Evolutionary conservation across 1,140 invertebrate species (phyloP).

Genomic region (Drosophila bocki): DNA sequence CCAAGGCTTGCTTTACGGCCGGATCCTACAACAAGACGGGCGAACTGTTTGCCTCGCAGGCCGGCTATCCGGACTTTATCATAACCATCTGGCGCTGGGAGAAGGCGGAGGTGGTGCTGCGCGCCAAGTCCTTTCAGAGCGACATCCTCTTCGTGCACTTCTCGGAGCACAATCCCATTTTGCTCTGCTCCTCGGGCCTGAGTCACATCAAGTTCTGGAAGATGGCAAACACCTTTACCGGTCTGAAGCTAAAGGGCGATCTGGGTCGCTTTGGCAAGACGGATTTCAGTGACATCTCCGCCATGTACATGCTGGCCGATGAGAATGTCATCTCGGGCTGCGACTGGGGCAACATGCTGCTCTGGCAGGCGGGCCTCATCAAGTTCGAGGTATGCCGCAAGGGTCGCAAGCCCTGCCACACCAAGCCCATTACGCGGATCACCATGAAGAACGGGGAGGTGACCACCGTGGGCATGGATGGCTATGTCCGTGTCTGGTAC

Average conservation of each 20-base stretch:
- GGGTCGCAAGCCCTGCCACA: conserved; percentile 90
- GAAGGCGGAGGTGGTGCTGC: conserved; percentile 89
- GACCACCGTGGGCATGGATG: conserved; percentile 90
- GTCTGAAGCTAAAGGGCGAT: conserved; percentile 94
- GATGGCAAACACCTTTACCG: conserved; percentile 95
- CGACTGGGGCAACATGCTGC: conserved; percentile 94
- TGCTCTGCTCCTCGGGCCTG: conserved; percentile 90
- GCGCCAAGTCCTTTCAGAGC: conserved; percentile 92
- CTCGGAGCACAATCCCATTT: conserved; percentile 90
- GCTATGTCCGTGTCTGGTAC: conserved; percentile 93
- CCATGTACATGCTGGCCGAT: conserved; percentile 93
- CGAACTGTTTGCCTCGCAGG: conserved; percentile 92
- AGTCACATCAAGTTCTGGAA: conserved; percentile 97
- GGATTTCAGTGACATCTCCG: conserved; percentile 94
- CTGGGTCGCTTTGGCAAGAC: conserved; percentile 95
- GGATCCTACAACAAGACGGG: conserved; percentile 93
- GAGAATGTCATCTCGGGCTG: conserved; percentile 94
- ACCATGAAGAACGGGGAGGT: conserved; percentile 89
- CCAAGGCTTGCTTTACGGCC: conserved; percentile 89
- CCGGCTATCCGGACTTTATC: conserved; percentile 93
- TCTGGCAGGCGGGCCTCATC: conserved; percentile 95
- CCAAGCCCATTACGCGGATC: conserved; percentile 90
- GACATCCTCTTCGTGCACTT: conserved; percentile 92
- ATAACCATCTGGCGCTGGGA: conserved; percentile 96
- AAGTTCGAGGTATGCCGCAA: conserved; percentile 92